Evolutionary conservation across 2,797 vertebrate species (phyloP).

Genomic region (Macropodus opercularis): DNA sequence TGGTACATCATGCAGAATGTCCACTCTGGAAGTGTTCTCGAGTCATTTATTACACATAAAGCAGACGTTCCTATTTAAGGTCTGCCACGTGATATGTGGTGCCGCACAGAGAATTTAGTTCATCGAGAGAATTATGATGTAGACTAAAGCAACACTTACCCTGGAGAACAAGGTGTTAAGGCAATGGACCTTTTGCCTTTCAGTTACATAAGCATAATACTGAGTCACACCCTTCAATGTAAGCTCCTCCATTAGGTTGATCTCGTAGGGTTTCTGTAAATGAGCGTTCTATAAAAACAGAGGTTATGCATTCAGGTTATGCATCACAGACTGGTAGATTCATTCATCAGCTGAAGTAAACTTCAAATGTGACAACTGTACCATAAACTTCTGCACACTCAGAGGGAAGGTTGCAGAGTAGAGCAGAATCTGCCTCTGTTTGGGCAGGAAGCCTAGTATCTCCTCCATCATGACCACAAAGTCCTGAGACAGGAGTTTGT

Average conservation of each 20-base stretch:
- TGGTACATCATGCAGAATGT: too few species aligned
- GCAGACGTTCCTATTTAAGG: background rate
- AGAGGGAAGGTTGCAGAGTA: conserved; percentile 99
- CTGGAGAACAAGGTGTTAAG: conserved; percentile 99
- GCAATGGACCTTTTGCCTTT: conserved; percentile 99
- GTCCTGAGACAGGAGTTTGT: conserved; percentile 98
- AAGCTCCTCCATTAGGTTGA: conserved; percentile 99
- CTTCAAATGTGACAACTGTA: conserved; percentile 63
- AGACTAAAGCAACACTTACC: conserved; percentile 78
- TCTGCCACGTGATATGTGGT: background rate
- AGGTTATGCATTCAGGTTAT: background rate
- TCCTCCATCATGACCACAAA: conserved; percentile 99
- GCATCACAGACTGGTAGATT: background rate
- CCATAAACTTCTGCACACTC: conserved; percentile 99
- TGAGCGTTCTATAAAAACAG: conserved; percentile 86
- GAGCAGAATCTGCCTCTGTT: conserved; percentile 98
- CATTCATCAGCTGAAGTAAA: background rate
- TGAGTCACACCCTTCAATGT: conserved; percentile 99
- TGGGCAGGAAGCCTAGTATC: conserved; percentile 94
- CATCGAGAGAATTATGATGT: background rate
- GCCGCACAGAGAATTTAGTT: background rate
- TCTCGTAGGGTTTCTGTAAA: conserved; percentile 99
- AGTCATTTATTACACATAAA: too few species aligned
- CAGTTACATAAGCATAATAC: conserved; percentile 99
- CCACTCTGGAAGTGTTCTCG: too few species aligned